Conservation (phyloP, 2,888 invertebrate genomes). For the Arctia plantaginis region DNA sequence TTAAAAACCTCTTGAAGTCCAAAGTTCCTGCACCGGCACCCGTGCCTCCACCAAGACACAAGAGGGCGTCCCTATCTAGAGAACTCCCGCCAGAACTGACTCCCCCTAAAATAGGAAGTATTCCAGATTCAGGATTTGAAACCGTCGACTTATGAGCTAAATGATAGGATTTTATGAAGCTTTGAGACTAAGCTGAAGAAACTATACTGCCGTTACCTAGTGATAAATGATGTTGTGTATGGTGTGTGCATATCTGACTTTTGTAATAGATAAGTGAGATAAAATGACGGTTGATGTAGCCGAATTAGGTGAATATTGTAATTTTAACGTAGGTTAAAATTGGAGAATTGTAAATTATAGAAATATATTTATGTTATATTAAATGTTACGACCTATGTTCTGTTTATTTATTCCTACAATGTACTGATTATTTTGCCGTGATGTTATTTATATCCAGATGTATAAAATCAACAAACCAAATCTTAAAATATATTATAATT, state of each 20-base stretch:
- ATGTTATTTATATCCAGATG: not conserved
- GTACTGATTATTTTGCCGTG: not conserved
- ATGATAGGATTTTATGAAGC: constrained; percentile 52
- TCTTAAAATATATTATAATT: too few relatives aligned
- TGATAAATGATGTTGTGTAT: constrained; percentile 49
- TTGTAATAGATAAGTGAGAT: constrained; percentile 39
- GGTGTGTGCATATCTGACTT: constrained; percentile 43
- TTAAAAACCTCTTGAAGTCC: constrained; percentile 88
- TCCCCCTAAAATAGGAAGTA: constrained; percentile 69
- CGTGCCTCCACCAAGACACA: constrained; percentile 80
- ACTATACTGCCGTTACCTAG: constrained; percentile 55
- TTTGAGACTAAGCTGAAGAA: constrained; percentile 42
- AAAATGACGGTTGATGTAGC: constrained; percentile 31
- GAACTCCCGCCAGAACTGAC: constrained; percentile 75
- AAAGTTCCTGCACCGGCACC: constrained; percentile 73
- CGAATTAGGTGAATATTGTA: constrained; percentile 34
- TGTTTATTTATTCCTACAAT: constrained; percentile 18
- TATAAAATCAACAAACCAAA: not conserved
- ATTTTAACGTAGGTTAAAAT: constrained; percentile 48
- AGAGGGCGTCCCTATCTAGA: constrained; percentile 74
- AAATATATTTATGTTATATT: constrained; percentile 71
- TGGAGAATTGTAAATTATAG: constrained; percentile 70
- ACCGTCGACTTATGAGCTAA: constrained; percentile 80
- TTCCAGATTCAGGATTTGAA: constrained; percentile 81
- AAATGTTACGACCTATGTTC: constrained; percentile 60